Evolutionary conservation across 2,113 vertebrate species (phyloP).

Genomic region (Cromileptes altivelis): DNA sequence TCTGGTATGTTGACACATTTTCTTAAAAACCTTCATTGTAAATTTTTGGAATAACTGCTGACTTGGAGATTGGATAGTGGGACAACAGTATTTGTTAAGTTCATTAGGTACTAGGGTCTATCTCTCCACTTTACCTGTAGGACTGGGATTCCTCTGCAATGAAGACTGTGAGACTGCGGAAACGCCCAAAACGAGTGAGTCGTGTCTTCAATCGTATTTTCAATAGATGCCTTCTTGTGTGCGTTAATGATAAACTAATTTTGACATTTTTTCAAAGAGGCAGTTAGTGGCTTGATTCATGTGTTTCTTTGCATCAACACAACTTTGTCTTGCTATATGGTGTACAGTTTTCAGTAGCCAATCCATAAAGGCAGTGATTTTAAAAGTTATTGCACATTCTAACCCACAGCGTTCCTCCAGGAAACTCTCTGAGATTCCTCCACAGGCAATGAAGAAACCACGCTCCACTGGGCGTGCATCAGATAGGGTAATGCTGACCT

Average conservation of each 20-base stretch:
- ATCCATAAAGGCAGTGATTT: background rate
- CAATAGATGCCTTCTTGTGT: background rate
- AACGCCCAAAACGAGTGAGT: slow-evolving; percentile 92
- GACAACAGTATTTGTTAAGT: background rate
- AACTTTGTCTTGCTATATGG: background rate
- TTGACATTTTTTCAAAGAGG: background rate
- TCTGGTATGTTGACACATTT: slow-evolving; percentile 84
- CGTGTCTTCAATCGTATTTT: background rate
- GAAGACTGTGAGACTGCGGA: slow-evolving; percentile 90
- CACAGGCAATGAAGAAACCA: slow-evolving; percentile 88
- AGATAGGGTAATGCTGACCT: slow-evolving; percentile 87
- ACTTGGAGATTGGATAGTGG: background rate
- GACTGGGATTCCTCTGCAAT: slow-evolving; percentile 93
- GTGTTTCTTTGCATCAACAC: background rate
- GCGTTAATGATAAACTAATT: background rate
- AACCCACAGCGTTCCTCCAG: slow-evolving; percentile 89
- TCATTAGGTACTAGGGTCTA: background rate
- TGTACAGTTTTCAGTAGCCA: background rate
- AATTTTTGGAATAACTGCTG: background rate
- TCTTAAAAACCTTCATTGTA: background rate
- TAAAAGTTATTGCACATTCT: slow-evolving; percentile 7
- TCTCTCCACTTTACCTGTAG: slow-evolving; percentile 72
- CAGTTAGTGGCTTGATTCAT: background rate
- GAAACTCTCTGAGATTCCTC: slow-evolving; percentile 88
- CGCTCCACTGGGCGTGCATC: slow-evolving; percentile 85